These are phyloP conservation scores for Carpatolechia fugitivella DNA, from an alignment of 2,888 invertebrate genomes.

Conservation along the genomic window DNA sequence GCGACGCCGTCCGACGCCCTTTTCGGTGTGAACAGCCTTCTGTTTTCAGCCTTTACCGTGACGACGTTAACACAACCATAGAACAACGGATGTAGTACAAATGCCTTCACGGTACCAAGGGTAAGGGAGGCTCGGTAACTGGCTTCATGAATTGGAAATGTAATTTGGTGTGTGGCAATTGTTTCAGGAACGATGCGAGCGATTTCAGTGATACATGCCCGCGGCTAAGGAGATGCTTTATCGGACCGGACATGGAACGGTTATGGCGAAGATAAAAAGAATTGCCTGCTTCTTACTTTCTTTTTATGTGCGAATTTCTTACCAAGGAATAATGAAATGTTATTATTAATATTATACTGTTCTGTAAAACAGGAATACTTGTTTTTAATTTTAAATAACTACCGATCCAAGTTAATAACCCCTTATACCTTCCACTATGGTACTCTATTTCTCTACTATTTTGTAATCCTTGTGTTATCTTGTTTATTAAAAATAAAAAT, in stretches of 20 bases:
- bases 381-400: no score
- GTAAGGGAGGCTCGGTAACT: constrained; percentile 42
- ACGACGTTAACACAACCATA: no score
- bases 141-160: constrained; percentile 78
- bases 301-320: neutral
- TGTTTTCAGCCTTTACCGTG: no score
- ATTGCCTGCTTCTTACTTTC: neutral
- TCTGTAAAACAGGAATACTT: no score
- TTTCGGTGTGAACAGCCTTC: no score
- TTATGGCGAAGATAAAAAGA: neutral
- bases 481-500: no score
- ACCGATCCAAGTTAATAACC: no score
- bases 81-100: neutral
- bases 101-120: constrained; percentile 20
- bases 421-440: no score
- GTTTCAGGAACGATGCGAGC: constrained; percentile 14
- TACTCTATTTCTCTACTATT: no score
- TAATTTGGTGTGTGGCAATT: constrained; percentile 52
- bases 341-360: neutral
- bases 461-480: no score
- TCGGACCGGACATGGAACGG: constrained; percentile 1
- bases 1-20: no score
- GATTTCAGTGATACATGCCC: constrained; percentile 20
- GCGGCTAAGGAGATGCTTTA: neutral
- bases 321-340: no score